Evolutionary conservation across 2,888 invertebrate genomes (phyloP), one percentile per base, ranked within the genome.

Genomic region (Acholoe squamosa): DNA sequence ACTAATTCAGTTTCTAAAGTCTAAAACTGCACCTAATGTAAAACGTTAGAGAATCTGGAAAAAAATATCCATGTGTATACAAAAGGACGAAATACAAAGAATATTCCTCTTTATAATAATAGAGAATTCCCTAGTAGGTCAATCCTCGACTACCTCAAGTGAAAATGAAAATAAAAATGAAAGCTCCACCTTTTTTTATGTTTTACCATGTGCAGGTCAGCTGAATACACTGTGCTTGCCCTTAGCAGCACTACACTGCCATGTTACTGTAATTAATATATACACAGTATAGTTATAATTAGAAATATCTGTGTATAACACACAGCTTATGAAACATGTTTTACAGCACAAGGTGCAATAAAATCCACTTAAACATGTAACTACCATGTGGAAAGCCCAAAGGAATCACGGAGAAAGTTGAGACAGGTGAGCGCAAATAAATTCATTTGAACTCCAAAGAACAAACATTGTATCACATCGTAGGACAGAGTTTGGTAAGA

Each of bases 11-110:
- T 86, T 31, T 54, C 86, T 86, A 86, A 52, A 25, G 7, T 19
- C 86, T 86, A 28, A 7, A 52, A 54, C 52, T 86, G 86, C 86
- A 86, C 22, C 86, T 86, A 86, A 86, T 86, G 86, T 86, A 52
- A 86, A 86, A 86, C 56, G 86, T 86, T 56, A 54, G 86, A 54
- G 86, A 86, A 86, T 86, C 86, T 25, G 86, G 54, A n/a, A n/a
- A 43, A 86, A 86, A 86, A 86, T 86, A 86, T 56, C 54, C 86
- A 86, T 86, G 52, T 86, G 86, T 54, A 56, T 86, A 86, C 86
- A 86, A 86, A 86, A 86, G 86, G 86, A 86, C 86, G 86, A 54
- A 56, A 86, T 54, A 86, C 56, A 86, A 54, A 86, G 56, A 86
- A 56, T 86, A 86, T 86, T 54, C 14, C 86, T 86, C 28, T 25